Conservation (phyloP, 1,140 invertebrate species). For the Ephestia elutella region DNA sequence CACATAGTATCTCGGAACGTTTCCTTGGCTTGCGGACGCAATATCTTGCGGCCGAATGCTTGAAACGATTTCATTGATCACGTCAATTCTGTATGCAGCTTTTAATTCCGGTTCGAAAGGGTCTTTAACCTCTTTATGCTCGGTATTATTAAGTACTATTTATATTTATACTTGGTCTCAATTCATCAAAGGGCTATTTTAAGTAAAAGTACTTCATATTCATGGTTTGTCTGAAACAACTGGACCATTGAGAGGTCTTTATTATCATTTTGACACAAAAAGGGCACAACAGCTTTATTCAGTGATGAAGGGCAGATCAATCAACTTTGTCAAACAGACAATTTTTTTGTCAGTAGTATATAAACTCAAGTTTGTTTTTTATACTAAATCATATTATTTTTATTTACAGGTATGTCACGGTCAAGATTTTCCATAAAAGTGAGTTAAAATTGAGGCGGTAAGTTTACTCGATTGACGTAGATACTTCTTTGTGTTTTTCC, state of each 20-base stretch:
- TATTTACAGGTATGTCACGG: slow-evolving; percentile 22
- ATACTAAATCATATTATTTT: slow-evolving; percentile 3
- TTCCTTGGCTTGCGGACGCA: slow-evolving; percentile 1
- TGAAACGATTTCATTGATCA: not conserved
- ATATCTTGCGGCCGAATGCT: not conserved
- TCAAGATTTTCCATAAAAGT: not conserved
- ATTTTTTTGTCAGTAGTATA: not conserved
- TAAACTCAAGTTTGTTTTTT: not conserved
- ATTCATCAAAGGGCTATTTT: not conserved
- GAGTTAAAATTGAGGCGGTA: not conserved
- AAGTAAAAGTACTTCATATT: not conserved
- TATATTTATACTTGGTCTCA: too few species aligned
- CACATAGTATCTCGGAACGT: slow-evolving; percentile 11
- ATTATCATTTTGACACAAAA: not conserved
- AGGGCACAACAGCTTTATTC: not conserved
- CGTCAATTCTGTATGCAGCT: not conserved
- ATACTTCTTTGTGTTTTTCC: slow-evolving; percentile 22
- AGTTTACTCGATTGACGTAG: slow-evolving; percentile 16
- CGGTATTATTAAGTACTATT: not conserved
- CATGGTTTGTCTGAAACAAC: not conserved
- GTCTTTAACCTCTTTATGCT: not conserved
- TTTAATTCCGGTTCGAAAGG: not conserved
- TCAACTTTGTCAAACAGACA: not conserved
- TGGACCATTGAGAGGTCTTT: not conserved
- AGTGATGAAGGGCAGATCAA: not conserved